Evolutionary conservation across 1,140 invertebrate species (phyloP), one percentile per base, ranked within the genome.

Genomic region (Drosophila tani): DNA sequence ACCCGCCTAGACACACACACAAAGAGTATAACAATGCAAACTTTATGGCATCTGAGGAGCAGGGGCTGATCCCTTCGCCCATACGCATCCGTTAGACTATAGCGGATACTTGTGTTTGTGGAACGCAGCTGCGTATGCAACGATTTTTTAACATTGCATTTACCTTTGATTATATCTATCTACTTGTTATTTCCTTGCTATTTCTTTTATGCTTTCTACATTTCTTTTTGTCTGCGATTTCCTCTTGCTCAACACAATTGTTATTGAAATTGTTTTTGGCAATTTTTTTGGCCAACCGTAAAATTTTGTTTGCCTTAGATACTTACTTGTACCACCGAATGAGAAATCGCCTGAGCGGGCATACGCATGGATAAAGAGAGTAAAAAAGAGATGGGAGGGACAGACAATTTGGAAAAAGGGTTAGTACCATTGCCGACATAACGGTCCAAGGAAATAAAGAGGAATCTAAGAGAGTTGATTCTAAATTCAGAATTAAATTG

Each of bases 281-380:
- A 60, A 73, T 79, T 51, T 76, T 53, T 73, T 79, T 79, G 27
- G 75, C 67, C 50, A 79, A 64, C 53, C 74, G 75, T 87, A 83
- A 87, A 84, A 87, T 87, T 87, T 88, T 84, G 84, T 87, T 84
- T 65, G 75, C 82, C 66, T 50, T 17, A 60, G 55, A 80, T 90
- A 97, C 96, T 97, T 96, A 97, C 96, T 97, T 94, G 96, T 95
- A 94, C 96, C 96, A 96, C 95, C 96, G 96, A 96, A 96, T 93
- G 96, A 94, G 88, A 95, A 96, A 94, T 96, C 96, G 95, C 95
- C 96, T 97, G 81, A 74, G 58, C 19, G 21, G 55, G 66, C 67
- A 29, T 29, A 64, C 49, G 41, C 46, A 46, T 35, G 64, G 35
- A 29, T 5, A 56, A 17, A 43, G 49, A 19, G 41, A 50, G 27